phyloP scores from a whole-genome alignment of 2,888 invertebrate genomes.

The Rhamnusium bicolor region DNA sequence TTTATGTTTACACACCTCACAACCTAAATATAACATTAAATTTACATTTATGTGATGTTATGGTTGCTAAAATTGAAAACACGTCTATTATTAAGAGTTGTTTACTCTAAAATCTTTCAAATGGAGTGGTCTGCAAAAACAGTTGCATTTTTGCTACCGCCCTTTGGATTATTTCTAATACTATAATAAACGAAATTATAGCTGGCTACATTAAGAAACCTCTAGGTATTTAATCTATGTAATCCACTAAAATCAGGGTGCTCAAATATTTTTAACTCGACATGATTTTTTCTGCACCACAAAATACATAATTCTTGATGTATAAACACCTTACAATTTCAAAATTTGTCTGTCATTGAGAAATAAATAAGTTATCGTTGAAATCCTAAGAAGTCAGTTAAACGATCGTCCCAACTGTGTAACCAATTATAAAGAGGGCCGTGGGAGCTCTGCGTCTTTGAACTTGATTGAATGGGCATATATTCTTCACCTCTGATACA shows the following conservation, averaged over 20 bases:
- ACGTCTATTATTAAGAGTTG: not conserved
- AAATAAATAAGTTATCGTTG: constrained; percentile 66
- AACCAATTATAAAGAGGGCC: constrained; percentile 72
- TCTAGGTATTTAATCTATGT: constrained; percentile 9
- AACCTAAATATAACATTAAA: constrained; percentile 40
- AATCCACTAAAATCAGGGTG: not conserved
- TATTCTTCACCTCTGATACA: constrained; percentile 86
- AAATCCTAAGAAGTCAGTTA: constrained; percentile 84
- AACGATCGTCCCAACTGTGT: constrained; percentile 80
- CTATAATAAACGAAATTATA: not conserved
- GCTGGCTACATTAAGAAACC: not conserved
- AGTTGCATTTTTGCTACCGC: not conserved
- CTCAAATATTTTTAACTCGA: not conserved
- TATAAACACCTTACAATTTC: not conserved
- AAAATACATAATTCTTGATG: not conserved
- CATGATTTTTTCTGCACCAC: not conserved
- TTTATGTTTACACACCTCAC: constrained; percentile 30
- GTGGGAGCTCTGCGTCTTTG: constrained; percentile 57
- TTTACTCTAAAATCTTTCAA: not conserved
- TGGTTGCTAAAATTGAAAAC: constrained; percentile 2
- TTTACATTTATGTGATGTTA: constrained; percentile 26
- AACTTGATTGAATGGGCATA: constrained; percentile 73
- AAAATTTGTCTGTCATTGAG: not conserved
- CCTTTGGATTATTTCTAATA: not conserved
- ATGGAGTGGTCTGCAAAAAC: not conserved